These are phyloP conservation scores for Ciconia stormi DNA, from an alignment of 2,113 vertebrate species.

Conservation along the genomic window DNA sequence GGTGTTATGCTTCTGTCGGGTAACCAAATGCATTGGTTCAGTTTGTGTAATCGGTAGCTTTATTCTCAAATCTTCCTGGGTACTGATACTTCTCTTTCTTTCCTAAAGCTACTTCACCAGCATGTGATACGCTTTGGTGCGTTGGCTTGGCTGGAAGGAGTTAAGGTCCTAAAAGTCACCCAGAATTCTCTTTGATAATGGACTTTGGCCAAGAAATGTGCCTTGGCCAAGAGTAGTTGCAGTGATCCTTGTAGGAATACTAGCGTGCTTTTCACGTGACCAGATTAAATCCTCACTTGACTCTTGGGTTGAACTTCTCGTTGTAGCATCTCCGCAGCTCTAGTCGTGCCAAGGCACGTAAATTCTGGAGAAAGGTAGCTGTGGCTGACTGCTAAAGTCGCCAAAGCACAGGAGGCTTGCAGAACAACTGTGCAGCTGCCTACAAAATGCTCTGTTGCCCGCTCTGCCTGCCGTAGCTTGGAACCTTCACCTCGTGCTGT, in stretches of 20 bases:
- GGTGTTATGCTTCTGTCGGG: rapidly evolving
- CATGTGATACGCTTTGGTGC: rapidly evolving
- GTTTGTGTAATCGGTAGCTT: rapidly evolving
- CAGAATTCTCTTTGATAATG: background rate
- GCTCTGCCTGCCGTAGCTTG: background rate
- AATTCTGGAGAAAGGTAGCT: background rate
- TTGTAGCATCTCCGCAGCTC: background rate
- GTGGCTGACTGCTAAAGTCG: rapidly evolving
- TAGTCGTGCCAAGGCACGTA: rapidly evolving
- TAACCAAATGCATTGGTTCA: rapidly evolving
- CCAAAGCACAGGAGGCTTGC: background rate
- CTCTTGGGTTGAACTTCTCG: background rate
- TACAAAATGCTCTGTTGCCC: background rate
- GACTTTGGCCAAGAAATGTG: background rate
- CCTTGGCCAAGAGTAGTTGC: background rate
- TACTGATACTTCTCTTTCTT: background rate
- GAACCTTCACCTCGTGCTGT: background rate
- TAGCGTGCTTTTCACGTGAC: rapidly evolving
- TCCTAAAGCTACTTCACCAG: background rate
- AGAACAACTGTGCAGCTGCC: background rate
- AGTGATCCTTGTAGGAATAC: background rate
- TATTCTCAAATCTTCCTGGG: background rate
- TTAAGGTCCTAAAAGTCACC: background rate
- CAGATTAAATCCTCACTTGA: background rate
- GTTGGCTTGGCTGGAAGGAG: background rate